These are phyloP conservation scores for Muscicapa adusta DNA, from an alignment of 2,113 vertebrate species.

Conservation along the genomic window DNA sequence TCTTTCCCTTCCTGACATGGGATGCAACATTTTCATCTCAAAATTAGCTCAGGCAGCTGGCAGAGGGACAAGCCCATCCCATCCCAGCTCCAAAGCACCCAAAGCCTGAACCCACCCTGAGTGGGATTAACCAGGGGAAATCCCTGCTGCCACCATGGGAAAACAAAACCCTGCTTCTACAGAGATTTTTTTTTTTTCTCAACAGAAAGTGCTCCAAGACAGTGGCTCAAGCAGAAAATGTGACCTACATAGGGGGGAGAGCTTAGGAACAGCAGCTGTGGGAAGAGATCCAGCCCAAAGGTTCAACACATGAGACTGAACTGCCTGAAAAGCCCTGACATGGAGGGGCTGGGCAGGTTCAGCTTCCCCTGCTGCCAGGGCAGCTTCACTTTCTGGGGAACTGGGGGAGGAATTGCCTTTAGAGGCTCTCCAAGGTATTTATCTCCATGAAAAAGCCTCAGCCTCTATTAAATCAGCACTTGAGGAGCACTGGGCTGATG, in stretches of 20 bases:
- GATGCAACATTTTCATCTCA: neutral
- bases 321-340: neutral
- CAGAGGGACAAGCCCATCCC: neutral
- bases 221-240: slow-evolving; percentile 32
- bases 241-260: slow-evolving; percentile 72
- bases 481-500: neutral
- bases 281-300: slow-evolving; percentile 49
- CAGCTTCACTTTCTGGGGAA: neutral
- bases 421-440: neutral
- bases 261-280: slow-evolving; percentile 10
- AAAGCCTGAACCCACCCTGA: neutral
- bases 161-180: rapidly evolving
- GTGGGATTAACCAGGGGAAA: neutral
- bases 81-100: rapidly evolving
- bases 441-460: neutral
- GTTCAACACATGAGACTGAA: slow-evolving; percentile 8
- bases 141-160: rapidly evolving
- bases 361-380: neutral
- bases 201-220: neutral
- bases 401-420: neutral
- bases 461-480: neutral
- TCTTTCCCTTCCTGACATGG: neutral
- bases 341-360: neutral
- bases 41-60: neutral
- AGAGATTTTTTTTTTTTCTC: neutral